Evolutionary conservation across 2,888 invertebrate genomes (phyloP).

Genomic region (Geophilus truncorum): DNA sequence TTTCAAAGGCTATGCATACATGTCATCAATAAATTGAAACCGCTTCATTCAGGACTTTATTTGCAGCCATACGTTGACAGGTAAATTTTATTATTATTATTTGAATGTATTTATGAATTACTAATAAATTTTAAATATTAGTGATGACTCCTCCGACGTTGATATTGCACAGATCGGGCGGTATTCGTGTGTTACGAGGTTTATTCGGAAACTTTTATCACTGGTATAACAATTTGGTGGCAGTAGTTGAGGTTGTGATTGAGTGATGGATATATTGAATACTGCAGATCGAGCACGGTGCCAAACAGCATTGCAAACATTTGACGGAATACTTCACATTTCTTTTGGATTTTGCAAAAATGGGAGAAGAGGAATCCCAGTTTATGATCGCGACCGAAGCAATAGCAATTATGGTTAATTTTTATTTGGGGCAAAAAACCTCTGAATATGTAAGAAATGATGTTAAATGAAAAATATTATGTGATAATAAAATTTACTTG

Average conservation of each 20-base stretch:
- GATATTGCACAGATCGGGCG: conserved; percentile 43
- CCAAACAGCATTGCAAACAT: conserved; percentile 74
- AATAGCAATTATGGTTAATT: conserved; percentile 83
- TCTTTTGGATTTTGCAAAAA: conserved; percentile 86
- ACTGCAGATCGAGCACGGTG: conserved; percentile 73
- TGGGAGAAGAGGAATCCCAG: conserved; percentile 88
- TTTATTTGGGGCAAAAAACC: conserved; percentile 80
- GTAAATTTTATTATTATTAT: not conserved
- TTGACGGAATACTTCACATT: conserved; percentile 89
- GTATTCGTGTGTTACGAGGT: conserved; percentile 74
- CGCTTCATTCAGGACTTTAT: conserved; percentile 62
- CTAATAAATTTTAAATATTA: conserved; percentile 16
- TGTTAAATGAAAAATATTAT: conserved; percentile 49
- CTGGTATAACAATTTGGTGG: too few species aligned
- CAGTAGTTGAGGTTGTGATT: too few species aligned
- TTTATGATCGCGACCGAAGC: conserved; percentile 81
- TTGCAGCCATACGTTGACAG: conserved; percentile 49
- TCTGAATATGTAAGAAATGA: conserved; percentile 65
- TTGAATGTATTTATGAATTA: too few species aligned
- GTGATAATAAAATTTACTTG: too few species aligned
- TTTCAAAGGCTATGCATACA: conserved; percentile 92
- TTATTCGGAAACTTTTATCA: conserved; percentile 79
- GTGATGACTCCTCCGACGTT: conserved; percentile 39
- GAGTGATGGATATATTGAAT: not conserved
- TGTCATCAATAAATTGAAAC: conserved; percentile 77